These are phyloP conservation scores for Idris sp. DNA, from an alignment of 1,140 invertebrate genomes.

Conservation along the genomic window DNA sequence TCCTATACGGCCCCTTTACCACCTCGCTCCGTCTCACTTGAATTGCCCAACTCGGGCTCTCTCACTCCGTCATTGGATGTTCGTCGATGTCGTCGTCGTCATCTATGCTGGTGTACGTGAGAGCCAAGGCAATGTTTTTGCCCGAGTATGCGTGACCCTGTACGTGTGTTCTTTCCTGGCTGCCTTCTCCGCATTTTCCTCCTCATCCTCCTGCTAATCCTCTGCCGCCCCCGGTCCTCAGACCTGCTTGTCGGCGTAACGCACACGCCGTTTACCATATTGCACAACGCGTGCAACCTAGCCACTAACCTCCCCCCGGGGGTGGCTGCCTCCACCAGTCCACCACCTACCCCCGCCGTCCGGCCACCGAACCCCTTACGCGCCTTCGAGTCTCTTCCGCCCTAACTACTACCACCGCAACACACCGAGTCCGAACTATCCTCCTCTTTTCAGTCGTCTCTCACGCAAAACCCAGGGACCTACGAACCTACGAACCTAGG, in stretches of 20 bases:
- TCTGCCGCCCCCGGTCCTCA: constrained; percentile 33
- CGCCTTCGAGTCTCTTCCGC: constrained; percentile 54
- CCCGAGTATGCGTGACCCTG: constrained; percentile 5
- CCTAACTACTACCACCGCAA: constrained; percentile 33
- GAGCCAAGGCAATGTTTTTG: constrained; percentile 31
- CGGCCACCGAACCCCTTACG: constrained; percentile 38
- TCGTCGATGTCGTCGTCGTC: constrained; percentile 43
- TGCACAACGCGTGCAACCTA: constrained; percentile 73
- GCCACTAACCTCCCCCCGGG: constrained; percentile 57
- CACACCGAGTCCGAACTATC: constrained; percentile 48
- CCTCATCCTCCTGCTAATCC: constrained; percentile 44
- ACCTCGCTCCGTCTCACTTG: no score
- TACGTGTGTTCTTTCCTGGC: constrained; percentile 26
- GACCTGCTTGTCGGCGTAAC: constrained; percentile 74
- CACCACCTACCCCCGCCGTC: constrained; percentile 59
- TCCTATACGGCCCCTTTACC: constrained; percentile 71
- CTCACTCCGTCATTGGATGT: constrained; percentile 46
- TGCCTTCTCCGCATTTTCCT: constrained; percentile 37
- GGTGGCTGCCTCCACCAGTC: constrained; percentile 52
- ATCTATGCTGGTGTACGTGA: constrained; percentile 4
- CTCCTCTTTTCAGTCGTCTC: constrained; percentile 60
- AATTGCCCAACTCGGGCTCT: no score
- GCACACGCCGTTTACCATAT: constrained; percentile 75
- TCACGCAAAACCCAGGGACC: constrained; percentile 72
- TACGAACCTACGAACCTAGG: constrained; percentile 73